phyloP scores from a whole-genome alignment of 1,140 invertebrate genomes.

The Artemia franciscana region DNA sequence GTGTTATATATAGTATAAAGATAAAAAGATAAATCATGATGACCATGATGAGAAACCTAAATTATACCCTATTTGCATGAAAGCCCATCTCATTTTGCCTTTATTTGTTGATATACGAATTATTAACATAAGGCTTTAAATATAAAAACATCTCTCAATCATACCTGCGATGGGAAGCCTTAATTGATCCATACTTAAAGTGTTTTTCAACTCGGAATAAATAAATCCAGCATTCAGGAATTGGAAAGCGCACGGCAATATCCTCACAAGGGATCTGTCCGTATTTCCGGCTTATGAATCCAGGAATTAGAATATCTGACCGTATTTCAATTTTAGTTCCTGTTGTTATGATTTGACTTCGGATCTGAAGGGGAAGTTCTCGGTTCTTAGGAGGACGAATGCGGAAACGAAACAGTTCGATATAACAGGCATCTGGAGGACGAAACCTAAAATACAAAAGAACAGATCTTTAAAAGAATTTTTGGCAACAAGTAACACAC shows the following conservation, averaged over 20 bases:
- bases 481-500: too few species aligned
- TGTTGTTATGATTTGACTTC: constrained; percentile 57
- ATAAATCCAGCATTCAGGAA: constrained; percentile 98
- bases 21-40: too few species aligned
- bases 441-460: constrained; percentile 45
- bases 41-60: too few species aligned
- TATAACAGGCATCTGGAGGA: constrained; percentile 94
- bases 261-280: constrained; percentile 93
- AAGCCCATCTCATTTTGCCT: too few species aligned
- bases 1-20: too few species aligned
- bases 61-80: too few species aligned
- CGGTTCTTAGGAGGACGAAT: constrained; percentile 84
- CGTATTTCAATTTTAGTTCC: constrained; percentile 76
- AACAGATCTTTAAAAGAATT: too few species aligned
- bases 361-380: constrained; percentile 86
- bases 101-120: too few species aligned
- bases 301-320: constrained; percentile 83
- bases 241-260: constrained; percentile 84
- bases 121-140: too few species aligned
- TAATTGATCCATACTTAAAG: constrained; percentile 95
- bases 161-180: constrained; percentile 67
- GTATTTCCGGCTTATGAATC: constrained; percentile 78
- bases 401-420: constrained; percentile 88
- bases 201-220: constrained; percentile 94
- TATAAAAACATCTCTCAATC: background rate